These are phyloP conservation scores for Acanthosepion esculentum DNA, from an alignment of 2,888 invertebrate species.

Conservation along the genomic window DNA sequence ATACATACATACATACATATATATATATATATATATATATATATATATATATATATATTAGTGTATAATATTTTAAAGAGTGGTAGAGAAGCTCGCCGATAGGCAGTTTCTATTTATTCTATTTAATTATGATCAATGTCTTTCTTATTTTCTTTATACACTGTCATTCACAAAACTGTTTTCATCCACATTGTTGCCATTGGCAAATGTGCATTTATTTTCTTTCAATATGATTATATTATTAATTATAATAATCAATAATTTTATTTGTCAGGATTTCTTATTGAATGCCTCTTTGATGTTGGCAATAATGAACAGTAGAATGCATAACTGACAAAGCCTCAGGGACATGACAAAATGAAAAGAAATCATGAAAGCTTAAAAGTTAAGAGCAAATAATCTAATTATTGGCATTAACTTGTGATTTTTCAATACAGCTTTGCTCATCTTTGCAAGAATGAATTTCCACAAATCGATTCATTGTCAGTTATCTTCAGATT, in stretches of 20 bases:
- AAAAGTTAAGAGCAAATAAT: conserved; percentile 33
- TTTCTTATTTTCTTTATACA: background rate
- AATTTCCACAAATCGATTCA: no score
- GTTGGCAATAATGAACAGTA: background rate
- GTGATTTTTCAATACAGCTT: no score
- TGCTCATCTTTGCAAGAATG: no score
- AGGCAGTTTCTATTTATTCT: no score
- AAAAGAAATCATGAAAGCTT: background rate
- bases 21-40: no score
- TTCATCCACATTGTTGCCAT: background rate
- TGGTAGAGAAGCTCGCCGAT: no score
- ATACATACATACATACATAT: no score
- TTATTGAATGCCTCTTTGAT: conserved; percentile 4
- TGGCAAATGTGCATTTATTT: background rate
- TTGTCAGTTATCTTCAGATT: no score
- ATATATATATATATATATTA: no score
- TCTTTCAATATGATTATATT: background rate
- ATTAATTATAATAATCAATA: background rate
- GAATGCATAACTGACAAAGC: background rate
- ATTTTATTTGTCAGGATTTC: background rate
- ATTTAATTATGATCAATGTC: background rate
- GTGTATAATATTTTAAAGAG: no score
- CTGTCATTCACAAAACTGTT: background rate
- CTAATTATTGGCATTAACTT: background rate
- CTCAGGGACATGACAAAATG: background rate